Evolutionary conservation across 2,797 vertebrate genomes (phyloP).

Genomic region (Spea hammondii): DNA sequence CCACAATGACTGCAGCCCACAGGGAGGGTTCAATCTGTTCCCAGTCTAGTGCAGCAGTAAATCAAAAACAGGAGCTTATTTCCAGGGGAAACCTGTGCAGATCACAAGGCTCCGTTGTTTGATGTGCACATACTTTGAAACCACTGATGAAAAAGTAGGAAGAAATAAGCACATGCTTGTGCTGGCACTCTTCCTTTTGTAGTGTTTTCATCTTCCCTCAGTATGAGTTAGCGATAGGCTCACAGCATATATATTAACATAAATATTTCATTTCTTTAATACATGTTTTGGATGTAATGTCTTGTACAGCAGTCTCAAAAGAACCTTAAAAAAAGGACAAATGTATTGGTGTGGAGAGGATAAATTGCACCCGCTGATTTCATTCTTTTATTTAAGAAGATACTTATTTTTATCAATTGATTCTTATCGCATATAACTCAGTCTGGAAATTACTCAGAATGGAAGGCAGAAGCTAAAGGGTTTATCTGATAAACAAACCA

Average conservation of each 20-base stretch:
- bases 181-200: constrained; percentile 4
- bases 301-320: neutral
- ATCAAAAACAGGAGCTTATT: constrained; percentile 45
- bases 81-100: constrained; percentile 49
- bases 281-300: neutral
- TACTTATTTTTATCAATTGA: too few relatives aligned
- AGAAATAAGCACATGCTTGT: constrained; percentile 16
- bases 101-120: constrained; percentile 45
- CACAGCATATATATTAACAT: neutral
- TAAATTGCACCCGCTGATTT: too few relatives aligned
- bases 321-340: neutral
- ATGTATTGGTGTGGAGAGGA: too few relatives aligned
- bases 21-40: constrained; percentile 54
- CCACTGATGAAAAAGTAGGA: constrained; percentile 43
- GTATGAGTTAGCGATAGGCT: constrained; percentile 12
- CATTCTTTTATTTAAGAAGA: too few relatives aligned
- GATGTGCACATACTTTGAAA: constrained; percentile 42
- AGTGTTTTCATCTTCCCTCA: constrained; percentile 10
- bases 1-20: constrained; percentile 51
- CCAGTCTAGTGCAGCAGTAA: constrained; percentile 24
- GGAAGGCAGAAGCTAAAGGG: too few relatives aligned
- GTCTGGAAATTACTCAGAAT: too few relatives aligned
- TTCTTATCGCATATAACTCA: too few relatives aligned
- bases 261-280: constrained; percentile 13
- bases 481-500: too few relatives aligned